Conservation (phyloP, 2,113 vertebrate species). For the Acanthochromis polyacanthus region DNA sequence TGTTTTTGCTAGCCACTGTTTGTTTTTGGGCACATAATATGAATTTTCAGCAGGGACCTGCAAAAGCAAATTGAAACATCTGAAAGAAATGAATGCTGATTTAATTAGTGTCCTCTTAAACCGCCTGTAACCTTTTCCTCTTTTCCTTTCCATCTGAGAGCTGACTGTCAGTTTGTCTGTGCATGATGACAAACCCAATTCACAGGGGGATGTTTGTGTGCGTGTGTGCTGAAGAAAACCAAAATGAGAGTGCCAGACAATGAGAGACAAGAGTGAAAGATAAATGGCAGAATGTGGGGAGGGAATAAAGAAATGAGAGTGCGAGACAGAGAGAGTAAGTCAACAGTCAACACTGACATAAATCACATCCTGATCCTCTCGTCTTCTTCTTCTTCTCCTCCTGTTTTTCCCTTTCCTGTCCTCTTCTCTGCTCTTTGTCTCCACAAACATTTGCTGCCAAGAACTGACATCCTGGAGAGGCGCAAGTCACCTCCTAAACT, state of each 20-base stretch:
- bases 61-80: not conserved
- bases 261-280: conserved; percentile 30
- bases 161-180: conserved; percentile 1
- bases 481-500: conserved; percentile 45
- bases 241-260: conserved; percentile 16
- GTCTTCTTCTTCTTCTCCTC: conserved; percentile 9
- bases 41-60: too few relatives aligned
- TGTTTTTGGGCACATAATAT: too few relatives aligned
- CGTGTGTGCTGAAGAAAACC: not conserved
- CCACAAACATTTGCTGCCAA: conserved; percentile 55
- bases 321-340: conserved; percentile 42
- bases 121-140: conserved; percentile 10
- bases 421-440: conserved; percentile 40
- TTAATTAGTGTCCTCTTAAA: conserved; percentile 12
- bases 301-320: conserved; percentile 35
- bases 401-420: conserved; percentile 35
- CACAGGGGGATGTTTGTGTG: not conserved
- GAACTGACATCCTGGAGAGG: conserved; percentile 43
- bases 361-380: conserved; percentile 33
- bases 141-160: not conserved
- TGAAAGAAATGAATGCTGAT: not conserved
- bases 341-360: conserved; percentile 58
- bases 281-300: conserved; percentile 27
- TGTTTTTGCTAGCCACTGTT: not conserved
- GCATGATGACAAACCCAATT: conserved; percentile 20